Conservation (phyloP, 1,140 invertebrate species). For the Apis dorsata region DNA sequence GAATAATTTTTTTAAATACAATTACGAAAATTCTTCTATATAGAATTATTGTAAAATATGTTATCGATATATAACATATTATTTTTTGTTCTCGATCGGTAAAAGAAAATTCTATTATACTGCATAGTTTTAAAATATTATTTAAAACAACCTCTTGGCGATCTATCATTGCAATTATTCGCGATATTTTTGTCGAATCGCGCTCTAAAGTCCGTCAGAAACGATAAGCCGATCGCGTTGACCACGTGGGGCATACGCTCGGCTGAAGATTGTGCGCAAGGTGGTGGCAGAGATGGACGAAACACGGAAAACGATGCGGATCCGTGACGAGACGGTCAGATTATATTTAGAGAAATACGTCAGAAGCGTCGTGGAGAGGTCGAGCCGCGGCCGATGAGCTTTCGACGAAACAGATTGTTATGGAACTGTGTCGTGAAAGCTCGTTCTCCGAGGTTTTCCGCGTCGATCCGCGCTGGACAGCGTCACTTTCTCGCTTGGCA, state of each 20-base stretch:
- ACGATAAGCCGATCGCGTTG: background rate
- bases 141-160: no score
- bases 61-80: no score
- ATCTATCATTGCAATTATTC: background rate
- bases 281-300: slow-evolving; percentile 19
- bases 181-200: background rate
- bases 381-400: slow-evolving; percentile 44
- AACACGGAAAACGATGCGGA: slow-evolving; percentile 3
- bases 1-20: no score
- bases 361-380: slow-evolving; percentile 28
- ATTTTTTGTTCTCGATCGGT: no score
- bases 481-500: background rate
- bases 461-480: background rate
- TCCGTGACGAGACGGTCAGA: slow-evolving; percentile 56
- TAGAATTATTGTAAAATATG: no score
- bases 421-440: slow-evolving; percentile 38
- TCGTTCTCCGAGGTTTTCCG: slow-evolving; percentile 7
- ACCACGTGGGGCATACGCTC: slow-evolving; percentile 6
- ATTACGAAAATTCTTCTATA: no score
- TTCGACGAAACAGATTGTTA: slow-evolving; percentile 54
- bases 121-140: no score
- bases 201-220: background rate
- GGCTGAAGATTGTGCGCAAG: background rate
- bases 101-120: no score
- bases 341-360: slow-evolving; percentile 69